Evolutionary conservation across 2,113 vertebrate species (phyloP), one percentile per base, ranked within the genome.

Genomic region (Egretta garzetta): DNA sequence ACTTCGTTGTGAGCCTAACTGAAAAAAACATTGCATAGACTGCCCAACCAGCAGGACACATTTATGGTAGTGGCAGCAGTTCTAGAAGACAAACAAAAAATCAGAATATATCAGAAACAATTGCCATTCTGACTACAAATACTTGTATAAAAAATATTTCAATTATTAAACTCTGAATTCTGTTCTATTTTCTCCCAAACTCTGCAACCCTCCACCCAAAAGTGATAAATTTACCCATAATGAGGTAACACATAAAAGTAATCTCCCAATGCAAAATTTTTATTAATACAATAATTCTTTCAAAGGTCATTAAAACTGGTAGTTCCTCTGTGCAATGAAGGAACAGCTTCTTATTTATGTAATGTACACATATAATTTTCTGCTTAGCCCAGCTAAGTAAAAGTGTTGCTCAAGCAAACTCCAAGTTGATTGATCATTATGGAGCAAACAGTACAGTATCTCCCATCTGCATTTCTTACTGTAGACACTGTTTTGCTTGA

Each of bases 211-310:
- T 70, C 11, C 12, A 14, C 21, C 8, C 7, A 33, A 87, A 63
- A 84, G 56, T 22, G 8, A 72, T 74, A 95, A 71, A 87, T 96
- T 95, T 75, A 53, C 14, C 23, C 16, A 33, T 81, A 96, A 94
- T 73, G 49, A 96, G 60, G 12, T 67, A 94, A 93, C 45, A 64
- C 3, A 32, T 84, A 83, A 86, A 93, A 96, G 52, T 92, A 91
- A 77, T 80, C 59, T 95, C 10, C 70, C 73, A n/a, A 55, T 27
- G 12, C 32, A 84, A 89, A 86, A 56, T 56, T 74, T 93, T 96
- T 90, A 96, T 97, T 94, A 91, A 86, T 92, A 79, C 30, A 55
- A 45, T 97, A 89, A 93, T 68, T 96, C 90, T 95, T 91, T 62
- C 49, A 79, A 32, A 89, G 73, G 35, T 71, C 62, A 62, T 94